These are phyloP conservation scores for Lepidurus packardi DNA, from an alignment of 1,140 invertebrate species.

Conservation along the genomic window DNA sequence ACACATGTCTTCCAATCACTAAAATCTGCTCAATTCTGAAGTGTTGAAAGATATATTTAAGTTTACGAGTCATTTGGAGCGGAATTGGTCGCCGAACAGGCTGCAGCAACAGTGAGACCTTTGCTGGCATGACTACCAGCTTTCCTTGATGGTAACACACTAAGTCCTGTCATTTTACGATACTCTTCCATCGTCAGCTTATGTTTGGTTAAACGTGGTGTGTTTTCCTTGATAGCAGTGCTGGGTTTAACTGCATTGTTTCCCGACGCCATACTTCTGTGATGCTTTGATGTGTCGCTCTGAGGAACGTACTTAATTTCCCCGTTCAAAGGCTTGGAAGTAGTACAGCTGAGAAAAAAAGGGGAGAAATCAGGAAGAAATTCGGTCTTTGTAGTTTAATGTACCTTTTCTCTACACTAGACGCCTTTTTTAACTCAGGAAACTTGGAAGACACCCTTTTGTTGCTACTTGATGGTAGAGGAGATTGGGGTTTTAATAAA, in stretches of 20 bases:
- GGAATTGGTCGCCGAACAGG: not conserved
- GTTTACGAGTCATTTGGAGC: too few species aligned
- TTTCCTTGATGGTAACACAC: not conserved
- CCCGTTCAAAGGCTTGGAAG: not conserved
- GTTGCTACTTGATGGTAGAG: too few species aligned
- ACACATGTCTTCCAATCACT: too few species aligned
- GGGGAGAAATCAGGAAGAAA: too few species aligned
- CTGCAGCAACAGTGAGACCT: not conserved
- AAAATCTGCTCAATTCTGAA: too few species aligned
- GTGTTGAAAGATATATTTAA: too few species aligned
- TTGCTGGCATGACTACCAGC: not conserved
- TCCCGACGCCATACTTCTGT: not conserved
- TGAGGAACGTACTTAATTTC: not conserved
- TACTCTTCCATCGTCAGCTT: not conserved
- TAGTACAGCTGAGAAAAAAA: not conserved
- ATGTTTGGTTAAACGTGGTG: not conserved
- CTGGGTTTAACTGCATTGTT: not conserved
- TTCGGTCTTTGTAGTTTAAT: too few species aligned
- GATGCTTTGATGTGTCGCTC: not conserved
- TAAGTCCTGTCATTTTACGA: not conserved
- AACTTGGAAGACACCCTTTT: too few species aligned
- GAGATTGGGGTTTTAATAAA: too few species aligned
- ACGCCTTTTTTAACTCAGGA: too few species aligned
- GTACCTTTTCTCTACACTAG: too few species aligned
- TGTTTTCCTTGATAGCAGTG: not conserved